A percentile compares a stretch with the other conserved stretches of the same genome.
phyloP scores from a whole-genome alignment of 2,113 vertebrate species.

The Sinocyclocheilus anophthalmus region DNA sequence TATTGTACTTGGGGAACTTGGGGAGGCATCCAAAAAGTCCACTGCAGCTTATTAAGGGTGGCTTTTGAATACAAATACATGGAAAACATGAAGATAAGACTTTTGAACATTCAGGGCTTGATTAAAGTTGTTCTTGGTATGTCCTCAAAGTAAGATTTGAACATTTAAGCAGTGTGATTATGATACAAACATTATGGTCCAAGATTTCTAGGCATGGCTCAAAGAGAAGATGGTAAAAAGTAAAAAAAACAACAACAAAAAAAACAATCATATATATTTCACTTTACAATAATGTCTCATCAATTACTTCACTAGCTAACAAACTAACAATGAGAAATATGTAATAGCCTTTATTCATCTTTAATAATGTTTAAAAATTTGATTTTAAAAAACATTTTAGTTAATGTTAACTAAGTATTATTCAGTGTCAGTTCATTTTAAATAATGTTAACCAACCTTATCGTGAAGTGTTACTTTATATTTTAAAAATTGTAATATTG shows the following conservation, averaged over 20 bases:
- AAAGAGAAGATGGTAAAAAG: too few species aligned
- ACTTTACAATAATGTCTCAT: neutral
- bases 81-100: conserved; percentile 1
- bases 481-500: neutral
- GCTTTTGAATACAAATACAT: neutral
- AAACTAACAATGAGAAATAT: neutral
- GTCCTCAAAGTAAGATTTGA: neutral
- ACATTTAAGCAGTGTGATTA: neutral
- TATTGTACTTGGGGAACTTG: conserved; percentile 3
- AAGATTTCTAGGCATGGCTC: neutral
- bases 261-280: too few species aligned
- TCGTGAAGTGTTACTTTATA: conserved; percentile 5
- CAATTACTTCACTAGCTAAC: neutral
- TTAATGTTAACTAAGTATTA: neutral
- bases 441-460: neutral
- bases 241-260: too few species aligned
- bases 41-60: neutral
- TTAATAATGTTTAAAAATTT: too few species aligned
- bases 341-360: too few species aligned
- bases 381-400: neutral
- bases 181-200: neutral
- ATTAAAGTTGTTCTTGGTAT: neutral
- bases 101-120: neutral
- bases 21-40: conserved; percentile 5
- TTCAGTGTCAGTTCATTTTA: neutral